These are phyloP conservation scores for Dasypogon diadema DNA, from an alignment of 2,888 invertebrate species.

Conservation along the genomic window DNA sequence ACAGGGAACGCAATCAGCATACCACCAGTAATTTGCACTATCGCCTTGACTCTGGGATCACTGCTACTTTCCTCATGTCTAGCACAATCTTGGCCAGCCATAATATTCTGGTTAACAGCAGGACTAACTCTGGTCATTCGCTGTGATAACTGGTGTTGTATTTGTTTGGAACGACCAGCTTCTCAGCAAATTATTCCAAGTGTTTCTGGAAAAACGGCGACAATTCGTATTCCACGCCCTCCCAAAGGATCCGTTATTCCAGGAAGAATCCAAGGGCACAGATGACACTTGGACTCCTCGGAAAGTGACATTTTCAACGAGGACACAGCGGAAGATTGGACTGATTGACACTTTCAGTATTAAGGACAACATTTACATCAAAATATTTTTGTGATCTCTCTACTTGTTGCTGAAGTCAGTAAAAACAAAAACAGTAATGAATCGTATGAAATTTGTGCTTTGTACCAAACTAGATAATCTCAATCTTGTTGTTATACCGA, in stretches of 20 bases:
- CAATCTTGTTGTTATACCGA: constrained; percentile 25
- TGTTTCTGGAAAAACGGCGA: constrained; percentile 64
- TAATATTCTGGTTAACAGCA: constrained; percentile 65
- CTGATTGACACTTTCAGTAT: constrained; percentile 57
- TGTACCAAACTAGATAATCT: constrained; percentile 20
- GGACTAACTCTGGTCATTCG: constrained; percentile 64
- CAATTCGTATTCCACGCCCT: constrained; percentile 65
- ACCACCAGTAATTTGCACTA: constrained; percentile 64
- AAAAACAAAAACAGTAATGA: constrained; percentile 20
- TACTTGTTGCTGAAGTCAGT: constrained; percentile 14
- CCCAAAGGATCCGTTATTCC: constrained; percentile 64
- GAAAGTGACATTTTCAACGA: constrained; percentile 66
- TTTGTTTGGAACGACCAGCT: constrained; percentile 64
- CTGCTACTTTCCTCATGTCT: constrained; percentile 64
- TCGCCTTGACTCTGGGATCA: constrained; percentile 62
- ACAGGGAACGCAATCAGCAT: constrained; percentile 65
- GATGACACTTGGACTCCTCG: constrained; percentile 68
- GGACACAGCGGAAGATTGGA: constrained; percentile 61
- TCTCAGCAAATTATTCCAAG: constrained; percentile 65
- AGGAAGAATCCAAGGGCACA: constrained; percentile 60
- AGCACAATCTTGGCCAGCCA: constrained; percentile 66
- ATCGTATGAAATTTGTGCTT: constrained; percentile 27
- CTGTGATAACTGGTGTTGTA: constrained; percentile 67
- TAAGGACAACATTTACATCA: neutral
- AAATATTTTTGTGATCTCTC: constrained; percentile 35